Evolutionary conservation across 2,888 invertebrate genomes (phyloP).

Genomic region (Phalera bucephala): DNA sequence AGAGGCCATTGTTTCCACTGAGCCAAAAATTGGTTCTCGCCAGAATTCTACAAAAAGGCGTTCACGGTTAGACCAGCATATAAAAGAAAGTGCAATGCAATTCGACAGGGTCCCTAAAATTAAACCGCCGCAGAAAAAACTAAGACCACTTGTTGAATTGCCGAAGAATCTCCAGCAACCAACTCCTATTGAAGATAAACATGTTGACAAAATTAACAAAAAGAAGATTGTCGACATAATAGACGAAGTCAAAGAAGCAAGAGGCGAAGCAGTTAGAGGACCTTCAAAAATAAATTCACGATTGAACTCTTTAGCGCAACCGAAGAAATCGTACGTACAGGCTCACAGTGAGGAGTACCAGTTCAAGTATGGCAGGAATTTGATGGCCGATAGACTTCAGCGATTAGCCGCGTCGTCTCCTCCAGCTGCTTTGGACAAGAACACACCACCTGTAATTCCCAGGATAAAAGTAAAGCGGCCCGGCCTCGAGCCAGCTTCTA

Average conservation of each 20-base stretch:
- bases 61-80: slow-evolving; percentile 43
- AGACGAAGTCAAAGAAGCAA: slow-evolving; percentile 69
- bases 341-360: slow-evolving; percentile 59
- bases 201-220: slow-evolving; percentile 32
- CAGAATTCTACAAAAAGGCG: slow-evolving; percentile 37
- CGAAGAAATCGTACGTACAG: slow-evolving; percentile 60
- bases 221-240: slow-evolving; percentile 60
- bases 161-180: slow-evolving; percentile 29
- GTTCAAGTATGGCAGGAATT: slow-evolving; percentile 47
- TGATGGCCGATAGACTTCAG: slow-evolving; percentile 48
- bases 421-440: slow-evolving; percentile 24
- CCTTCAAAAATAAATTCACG: slow-evolving; percentile 57
- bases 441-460: slow-evolving; percentile 10
- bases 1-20: slow-evolving; percentile 29
- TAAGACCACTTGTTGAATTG: slow-evolving; percentile 21
- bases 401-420: slow-evolving; percentile 33
- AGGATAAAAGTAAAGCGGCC: slow-evolving; percentile 32
- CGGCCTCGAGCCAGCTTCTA: slow-evolving; percentile 20
- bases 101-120: slow-evolving; percentile 20
- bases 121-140: slow-evolving; percentile 21
- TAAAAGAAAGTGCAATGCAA: slow-evolving; percentile 27
- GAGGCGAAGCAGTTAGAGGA: slow-evolving; percentile 73
- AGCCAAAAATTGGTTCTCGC: slow-evolving; percentile 32
- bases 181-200: slow-evolving; percentile 34
- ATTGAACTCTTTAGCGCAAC: slow-evolving; percentile 65